Base-by-base conservation (phyloP, 1,140 invertebrate genomes). In the Anagrus nilaparvatae region DNA sequence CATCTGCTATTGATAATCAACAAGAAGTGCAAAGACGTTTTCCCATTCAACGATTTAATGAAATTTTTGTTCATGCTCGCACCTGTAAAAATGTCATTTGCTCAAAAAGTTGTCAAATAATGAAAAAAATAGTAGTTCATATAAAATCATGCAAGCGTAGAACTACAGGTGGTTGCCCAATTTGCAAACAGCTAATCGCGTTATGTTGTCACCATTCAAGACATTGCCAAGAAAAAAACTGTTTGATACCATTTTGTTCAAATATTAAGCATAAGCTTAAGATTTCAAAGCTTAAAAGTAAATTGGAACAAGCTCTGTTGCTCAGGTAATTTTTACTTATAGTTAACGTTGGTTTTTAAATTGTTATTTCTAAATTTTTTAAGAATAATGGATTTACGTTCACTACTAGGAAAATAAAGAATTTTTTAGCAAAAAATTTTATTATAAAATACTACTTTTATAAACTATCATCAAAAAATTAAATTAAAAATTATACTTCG, bases 161-260 rank as follows among this genome's bases (percentile, higher is more conserved):
- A 69, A 92, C 87, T 18, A 94, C 93, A 60, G 91, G 90, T 50
- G 89, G 87, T 33, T 99, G 96, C 67, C 89, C 91, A 8, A 96
- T 98, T 52, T 99, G 96, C 73, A 98, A 98, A 66, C 96, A 99
- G 60, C 79, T 99, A 20, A 93, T 99, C 56, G 94, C 94, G 4
- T 69, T 99, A 14, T 99, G 96, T 59, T 97, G 92, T 67, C 98
- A 97, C 68, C 96, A 99, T 65, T 95, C 96, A 5, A 99, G 97
- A 70, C 91, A 97, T 72, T 99, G 96, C 73, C 82, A 84, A 65
- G 89, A 94, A 70, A 81, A 79, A 29, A 96, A 96, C 67, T 98
- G 94, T 75, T 82, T 86, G 42, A 94, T 98, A 58, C 94, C 95
- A 52, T 98, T 97, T 79, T 99, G 96, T 76, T 81, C 81, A 44